Evolutionary conservation across 2,797 vertebrate species (phyloP), one percentile per base, ranked within the genome.

Genomic region (Falco columbarius): DNA sequence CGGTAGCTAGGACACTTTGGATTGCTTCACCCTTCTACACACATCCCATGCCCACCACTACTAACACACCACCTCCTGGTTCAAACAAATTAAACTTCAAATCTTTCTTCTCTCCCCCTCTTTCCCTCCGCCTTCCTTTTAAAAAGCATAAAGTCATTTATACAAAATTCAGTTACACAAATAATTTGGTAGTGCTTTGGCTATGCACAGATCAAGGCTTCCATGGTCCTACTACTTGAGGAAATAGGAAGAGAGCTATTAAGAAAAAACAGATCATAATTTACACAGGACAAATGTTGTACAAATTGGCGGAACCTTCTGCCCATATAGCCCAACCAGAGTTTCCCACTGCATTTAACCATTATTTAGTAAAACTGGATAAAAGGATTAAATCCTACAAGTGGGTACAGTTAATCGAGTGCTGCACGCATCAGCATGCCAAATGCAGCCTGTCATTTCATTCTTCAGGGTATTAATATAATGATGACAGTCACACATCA

Each of bases 1-100:
- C 19, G 84, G 97, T 89, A 96, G 97, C 93, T 93, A 58, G 30
- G 12, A 2, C 18, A 14, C 75, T 90, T 84, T 54, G 62, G 56
- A 90, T 36, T 55, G 34, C 47, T 94, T 77, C 81, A 62, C 16
- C 29, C 14, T 84, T 73, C n/a, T 26, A 47, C n/a, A n/a, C n/a
- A 40, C 67, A 27, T 6, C 63, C 62, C 67, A 38, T 7, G 14
- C 23, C 62, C 74, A 54, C 30, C 24, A 55, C 61, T 65, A 81
- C 27, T 87, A 79, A 67, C 7, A 55, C 9, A 34, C 7, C 15
- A 18, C 16, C 26, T 55, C 19, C 49, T 27, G 18, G 7, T 73
- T 44, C 95, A 83, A 56, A 81, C 38, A 77, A 34, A 71, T 27
- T 14, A 3, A 20, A 71, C 29, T 27, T 52, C 42, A 54, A 9